Evolutionary conservation across 2,888 invertebrate genomes (phyloP).

Genomic region (Spodoptera picta): DNA sequence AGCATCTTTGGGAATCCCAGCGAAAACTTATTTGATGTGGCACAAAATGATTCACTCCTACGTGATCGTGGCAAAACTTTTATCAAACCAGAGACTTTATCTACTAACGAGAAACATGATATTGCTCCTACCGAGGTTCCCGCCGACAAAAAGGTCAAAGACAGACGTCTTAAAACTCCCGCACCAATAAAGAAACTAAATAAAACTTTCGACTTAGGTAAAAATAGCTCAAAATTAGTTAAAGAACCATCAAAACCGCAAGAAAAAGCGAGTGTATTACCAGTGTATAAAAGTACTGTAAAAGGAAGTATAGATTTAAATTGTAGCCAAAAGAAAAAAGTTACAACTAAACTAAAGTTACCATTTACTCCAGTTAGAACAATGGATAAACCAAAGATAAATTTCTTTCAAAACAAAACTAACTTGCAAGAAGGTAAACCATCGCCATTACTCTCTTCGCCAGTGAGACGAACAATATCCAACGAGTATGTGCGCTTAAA

Average conservation of each 20-base stretch:
- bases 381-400: constrained; percentile 83
- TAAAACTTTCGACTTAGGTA: constrained; percentile 76
- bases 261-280: constrained; percentile 78
- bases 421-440: constrained; percentile 71
- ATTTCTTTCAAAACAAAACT: constrained; percentile 81
- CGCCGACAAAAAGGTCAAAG: constrained; percentile 74
- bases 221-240: constrained; percentile 64
- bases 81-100: constrained; percentile 69
- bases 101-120: constrained; percentile 65
- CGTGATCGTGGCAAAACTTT: constrained; percentile 79
- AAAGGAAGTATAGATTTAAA: constrained; percentile 71
- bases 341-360: constrained; percentile 77
- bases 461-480: constrained; percentile 84
- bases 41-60: constrained; percentile 70
- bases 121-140: constrained; percentile 58
- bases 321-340: constrained; percentile 74
- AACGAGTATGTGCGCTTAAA: constrained; percentile 86
- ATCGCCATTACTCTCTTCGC: constrained; percentile 78
- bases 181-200: constrained; percentile 76
- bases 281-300: constrained; percentile 78
- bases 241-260: constrained; percentile 69
- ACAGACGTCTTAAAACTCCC: constrained; percentile 75
- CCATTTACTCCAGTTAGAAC: constrained; percentile 81
- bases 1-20: constrained; percentile 74
- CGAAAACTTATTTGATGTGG: constrained; percentile 63